Evolutionary conservation across 2,113 vertebrate species (phyloP), one percentile per base, ranked within the genome.

Genomic region (Oncorhynchus keta): DNA sequence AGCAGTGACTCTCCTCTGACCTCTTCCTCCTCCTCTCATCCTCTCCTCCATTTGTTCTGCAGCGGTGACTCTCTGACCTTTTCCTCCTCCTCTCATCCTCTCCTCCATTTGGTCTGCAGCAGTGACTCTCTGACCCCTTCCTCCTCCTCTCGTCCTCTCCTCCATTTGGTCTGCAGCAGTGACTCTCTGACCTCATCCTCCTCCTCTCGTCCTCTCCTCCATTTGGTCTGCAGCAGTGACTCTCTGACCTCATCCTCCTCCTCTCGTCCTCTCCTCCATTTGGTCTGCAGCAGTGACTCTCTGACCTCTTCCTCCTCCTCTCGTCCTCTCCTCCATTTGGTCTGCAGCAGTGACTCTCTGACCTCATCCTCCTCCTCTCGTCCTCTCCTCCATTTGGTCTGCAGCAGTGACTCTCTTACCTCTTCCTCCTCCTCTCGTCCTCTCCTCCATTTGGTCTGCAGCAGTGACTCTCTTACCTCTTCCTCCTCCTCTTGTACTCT

Each of bases 181-280:
- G 82, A 73, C 59, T 76, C 48, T 57, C 4, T 32, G 0, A 32
- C 81, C 78, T 24, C 32, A 1, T 35, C 6, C 35, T 35, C 35
- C 35, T 35, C 35, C 35, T 35, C 6, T 7, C 1, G 4, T 5
- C 30, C 30, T 32, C 30, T 32, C 30, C 30, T 32, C 77, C 75
- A 51, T 13, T 89, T 81, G 79, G 77, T 86, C 84, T 84, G 82
- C 84, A 78, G 72, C 73, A 32, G 73, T 76, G 83, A 73, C 59
- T 76, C 48, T 62, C 30, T 32, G 0, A 32, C 81, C 78, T 24
- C n/a, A 1, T 35, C 6, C 35, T 35, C 35, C 35, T 35, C 35
- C 35, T 35, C 6, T 7, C 1, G 0, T 5, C 30, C 30, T 32
- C 4, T 4, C 30, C 4, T 32, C 77, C 75, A 51, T 13, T 89